Evolutionary conservation across 1,140 invertebrate genomes (phyloP).

Genomic region (Drosophila nigrodunni): DNA sequence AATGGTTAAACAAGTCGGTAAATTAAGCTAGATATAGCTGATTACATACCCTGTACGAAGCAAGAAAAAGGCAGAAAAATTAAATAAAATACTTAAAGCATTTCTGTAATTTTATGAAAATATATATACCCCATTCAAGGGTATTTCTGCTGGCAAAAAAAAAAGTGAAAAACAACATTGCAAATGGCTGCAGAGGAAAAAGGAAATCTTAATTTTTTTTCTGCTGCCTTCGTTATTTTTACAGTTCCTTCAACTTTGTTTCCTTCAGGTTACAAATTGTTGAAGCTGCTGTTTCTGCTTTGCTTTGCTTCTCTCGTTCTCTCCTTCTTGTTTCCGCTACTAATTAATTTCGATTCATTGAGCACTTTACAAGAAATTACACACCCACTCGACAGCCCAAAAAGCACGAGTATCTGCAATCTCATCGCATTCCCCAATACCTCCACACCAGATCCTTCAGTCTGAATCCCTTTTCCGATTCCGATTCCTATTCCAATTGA

Average conservation of each 20-base stretch:
- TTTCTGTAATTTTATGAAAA: not conserved
- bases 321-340: constrained; percentile 66
- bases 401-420: not conserved
- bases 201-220: constrained; percentile 78
- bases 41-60: not conserved
- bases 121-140: constrained; percentile 3
- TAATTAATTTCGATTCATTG: constrained; percentile 84
- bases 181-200: constrained; percentile 66
- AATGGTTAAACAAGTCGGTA: constrained; percentile 13
- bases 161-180: constrained; percentile 3
- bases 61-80: not conserved
- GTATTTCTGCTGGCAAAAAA: not conserved
- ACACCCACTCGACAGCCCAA: constrained; percentile 59
- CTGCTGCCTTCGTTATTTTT: constrained; percentile 5
- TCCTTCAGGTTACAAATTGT: constrained; percentile 77
- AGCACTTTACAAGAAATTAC: constrained; percentile 83
- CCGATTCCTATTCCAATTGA: constrained; percentile 56
- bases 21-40: not conserved
- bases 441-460: not conserved
- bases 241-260: constrained; percentile 66
- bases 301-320: constrained; percentile 37
- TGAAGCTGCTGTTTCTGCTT: constrained; percentile 42
- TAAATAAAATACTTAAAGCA: not conserved
- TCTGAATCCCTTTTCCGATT: constrained; percentile 40
- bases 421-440: constrained; percentile 11